Conservation (phyloP, 2,113 vertebrate genomes). For the Sinocyclocheilus rhinocerous region DNA sequence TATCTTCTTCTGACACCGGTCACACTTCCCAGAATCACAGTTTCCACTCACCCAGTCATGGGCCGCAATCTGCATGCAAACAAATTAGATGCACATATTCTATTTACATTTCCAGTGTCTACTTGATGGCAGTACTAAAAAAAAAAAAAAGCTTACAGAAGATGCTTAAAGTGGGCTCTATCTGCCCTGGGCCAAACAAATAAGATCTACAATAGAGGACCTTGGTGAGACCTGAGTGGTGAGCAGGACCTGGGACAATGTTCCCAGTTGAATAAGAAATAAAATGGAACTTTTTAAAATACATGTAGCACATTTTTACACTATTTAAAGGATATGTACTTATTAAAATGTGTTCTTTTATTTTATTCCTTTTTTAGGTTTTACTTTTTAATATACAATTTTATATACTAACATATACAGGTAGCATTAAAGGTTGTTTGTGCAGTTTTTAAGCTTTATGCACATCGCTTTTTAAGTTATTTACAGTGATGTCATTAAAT, state of each 20-base stretch:
- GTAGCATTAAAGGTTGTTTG: not conserved
- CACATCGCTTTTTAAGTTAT: not conserved
- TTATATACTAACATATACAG: not conserved
- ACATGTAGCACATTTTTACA: not conserved
- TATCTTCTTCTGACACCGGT: conserved; percentile 87
- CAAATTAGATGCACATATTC: not conserved
- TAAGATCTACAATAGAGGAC: not conserved
- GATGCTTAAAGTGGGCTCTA: not conserved
- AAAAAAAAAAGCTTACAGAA: not conserved
- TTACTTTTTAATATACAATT: not conserved
- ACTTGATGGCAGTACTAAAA: not conserved
- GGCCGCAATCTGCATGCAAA: conserved; percentile 38
- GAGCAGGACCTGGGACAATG: no score
- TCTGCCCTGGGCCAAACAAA: not conserved
- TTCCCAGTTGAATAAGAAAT: not conserved
- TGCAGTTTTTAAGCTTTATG: not conserved
- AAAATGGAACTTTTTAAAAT: not conserved
- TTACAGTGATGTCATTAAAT: not conserved
- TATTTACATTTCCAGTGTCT: not conserved
- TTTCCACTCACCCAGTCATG: conserved; percentile 83
- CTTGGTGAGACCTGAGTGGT: no score
- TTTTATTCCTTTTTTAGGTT: not conserved
- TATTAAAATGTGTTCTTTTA: not conserved
- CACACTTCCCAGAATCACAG: conserved; percentile 81
- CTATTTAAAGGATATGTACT: not conserved